A percentile compares a stretch with the other conserved stretches of the same genome.
These are phyloP conservation scores for Nettapus auritus DNA, from an alignment of 2,113 vertebrate species.

Conservation along the genomic window DNA sequence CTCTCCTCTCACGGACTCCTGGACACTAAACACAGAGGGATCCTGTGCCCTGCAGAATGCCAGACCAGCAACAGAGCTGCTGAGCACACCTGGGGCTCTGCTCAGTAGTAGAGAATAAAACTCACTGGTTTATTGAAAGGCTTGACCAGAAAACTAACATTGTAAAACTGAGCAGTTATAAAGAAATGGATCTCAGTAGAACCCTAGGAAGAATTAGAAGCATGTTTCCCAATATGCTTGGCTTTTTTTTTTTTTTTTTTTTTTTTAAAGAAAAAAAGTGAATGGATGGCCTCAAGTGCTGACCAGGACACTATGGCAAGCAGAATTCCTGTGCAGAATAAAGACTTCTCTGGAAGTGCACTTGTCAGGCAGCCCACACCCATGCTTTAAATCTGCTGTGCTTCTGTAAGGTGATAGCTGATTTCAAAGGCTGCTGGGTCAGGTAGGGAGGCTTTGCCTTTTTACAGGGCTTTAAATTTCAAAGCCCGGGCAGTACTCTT, in stretches of 20 bases:
- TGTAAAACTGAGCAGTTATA: not conserved
- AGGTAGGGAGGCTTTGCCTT: not conserved
- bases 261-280: not conserved
- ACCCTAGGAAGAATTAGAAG: not conserved
- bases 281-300: not conserved
- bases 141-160: not conserved
- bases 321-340: not conserved
- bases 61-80: not conserved
- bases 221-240: not conserved
- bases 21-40: not conserved
- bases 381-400: fast-evolving
- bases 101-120: not conserved
- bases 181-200: not conserved
- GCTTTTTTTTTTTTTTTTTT: not conserved
- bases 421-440: not conserved
- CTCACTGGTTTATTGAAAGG: not conserved
- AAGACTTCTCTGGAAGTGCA: not conserved
- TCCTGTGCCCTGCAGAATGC: not conserved
- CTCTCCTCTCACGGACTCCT: not conserved
- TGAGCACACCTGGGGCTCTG: not conserved
- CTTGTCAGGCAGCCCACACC: not conserved
- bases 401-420: not conserved
- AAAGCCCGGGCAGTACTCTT: not conserved
- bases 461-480: not conserved
- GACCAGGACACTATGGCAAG: not conserved